phyloP scores from a whole-genome alignment of 2,888 invertebrate species.

The Eristalis tenax region DNA sequence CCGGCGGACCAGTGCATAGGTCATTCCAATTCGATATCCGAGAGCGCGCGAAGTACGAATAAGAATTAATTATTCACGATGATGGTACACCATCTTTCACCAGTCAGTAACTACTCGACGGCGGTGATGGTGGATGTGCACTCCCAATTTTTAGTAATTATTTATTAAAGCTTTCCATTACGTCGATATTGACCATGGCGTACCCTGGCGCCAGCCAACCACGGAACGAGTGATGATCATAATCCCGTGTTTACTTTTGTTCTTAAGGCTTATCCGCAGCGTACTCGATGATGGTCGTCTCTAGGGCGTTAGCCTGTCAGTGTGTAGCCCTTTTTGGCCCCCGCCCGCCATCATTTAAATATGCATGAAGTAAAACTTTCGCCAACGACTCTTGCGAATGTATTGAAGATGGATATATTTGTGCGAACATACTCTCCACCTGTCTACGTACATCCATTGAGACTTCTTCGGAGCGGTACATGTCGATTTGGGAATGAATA shows the following conservation, averaged over 20 bases:
- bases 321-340: not conserved
- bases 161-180: slow-evolving; percentile 70
- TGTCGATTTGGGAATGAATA: not conserved
- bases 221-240: slow-evolving; percentile 50
- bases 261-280: slow-evolving; percentile 55
- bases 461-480: not conserved
- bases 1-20: not conserved
- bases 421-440: no score
- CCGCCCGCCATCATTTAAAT: slow-evolving; percentile 36
- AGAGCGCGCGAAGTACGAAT: slow-evolving; percentile 48
- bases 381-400: not conserved
- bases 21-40: slow-evolving; percentile 60
- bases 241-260: slow-evolving; percentile 55
- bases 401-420: slow-evolving; percentile 28
- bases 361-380: slow-evolving; percentile 53
- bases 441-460: not conserved
- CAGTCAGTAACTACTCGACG: not conserved
- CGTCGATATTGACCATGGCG: slow-evolving; percentile 64
- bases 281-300: slow-evolving; percentile 63
- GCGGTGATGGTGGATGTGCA: not conserved
- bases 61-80: slow-evolving; percentile 61
- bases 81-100: slow-evolving; percentile 54
- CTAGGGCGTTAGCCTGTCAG: slow-evolving; percentile 47
- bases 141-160: slow-evolving; percentile 67
- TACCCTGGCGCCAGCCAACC: slow-evolving; percentile 16